phyloP scores from a whole-genome alignment of 1,140 invertebrate species.

The Drosophila sp. region DNA sequence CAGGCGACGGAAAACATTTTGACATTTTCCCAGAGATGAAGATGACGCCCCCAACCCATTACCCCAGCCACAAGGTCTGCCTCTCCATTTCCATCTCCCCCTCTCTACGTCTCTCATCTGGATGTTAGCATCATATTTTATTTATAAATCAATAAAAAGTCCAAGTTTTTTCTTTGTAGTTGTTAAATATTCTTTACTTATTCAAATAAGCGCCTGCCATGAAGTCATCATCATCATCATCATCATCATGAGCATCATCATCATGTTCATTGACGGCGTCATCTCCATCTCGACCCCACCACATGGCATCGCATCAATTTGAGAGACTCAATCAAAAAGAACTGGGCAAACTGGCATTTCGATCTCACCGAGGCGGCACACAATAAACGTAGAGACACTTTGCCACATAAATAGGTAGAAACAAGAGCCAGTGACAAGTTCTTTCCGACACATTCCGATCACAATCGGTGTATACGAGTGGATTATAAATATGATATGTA shows the following conservation, averaged over 20 bases:
- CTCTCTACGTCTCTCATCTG: not conserved
- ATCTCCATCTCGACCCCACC: slow-evolving; percentile 48
- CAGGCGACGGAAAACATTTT: slow-evolving; percentile 50
- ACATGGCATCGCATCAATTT: slow-evolving; percentile 58
- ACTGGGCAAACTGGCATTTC: slow-evolving; percentile 11
- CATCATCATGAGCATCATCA: slow-evolving; percentile 23
- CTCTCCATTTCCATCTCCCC: not conserved
- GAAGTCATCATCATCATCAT: slow-evolving; percentile 70
- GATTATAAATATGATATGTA: not conserved
- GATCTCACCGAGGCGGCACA: slow-evolving; percentile 56
- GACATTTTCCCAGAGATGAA: slow-evolving; percentile 50
- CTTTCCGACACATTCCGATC: slow-evolving; percentile 35
- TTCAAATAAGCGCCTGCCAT: slow-evolving; percentile 75
- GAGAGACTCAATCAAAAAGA: slow-evolving; percentile 47
- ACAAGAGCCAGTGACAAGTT: slow-evolving; percentile 38
- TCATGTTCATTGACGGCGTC: slow-evolving; percentile 3
- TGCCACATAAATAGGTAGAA: slow-evolving; percentile 39
- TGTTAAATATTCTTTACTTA: slow-evolving; percentile 73
- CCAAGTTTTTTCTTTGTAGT: slow-evolving; percentile 32
- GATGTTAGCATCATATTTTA: slow-evolving; percentile 35
- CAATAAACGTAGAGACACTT: slow-evolving; percentile 60
- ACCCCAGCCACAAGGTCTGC: not conserved
- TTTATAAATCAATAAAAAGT: slow-evolving; percentile 56
- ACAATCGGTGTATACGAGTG: not conserved
- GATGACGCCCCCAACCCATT: slow-evolving; percentile 6